Conservation (phyloP, 2,888 invertebrate genomes). For the Lithophane semibrunnea region DNA sequence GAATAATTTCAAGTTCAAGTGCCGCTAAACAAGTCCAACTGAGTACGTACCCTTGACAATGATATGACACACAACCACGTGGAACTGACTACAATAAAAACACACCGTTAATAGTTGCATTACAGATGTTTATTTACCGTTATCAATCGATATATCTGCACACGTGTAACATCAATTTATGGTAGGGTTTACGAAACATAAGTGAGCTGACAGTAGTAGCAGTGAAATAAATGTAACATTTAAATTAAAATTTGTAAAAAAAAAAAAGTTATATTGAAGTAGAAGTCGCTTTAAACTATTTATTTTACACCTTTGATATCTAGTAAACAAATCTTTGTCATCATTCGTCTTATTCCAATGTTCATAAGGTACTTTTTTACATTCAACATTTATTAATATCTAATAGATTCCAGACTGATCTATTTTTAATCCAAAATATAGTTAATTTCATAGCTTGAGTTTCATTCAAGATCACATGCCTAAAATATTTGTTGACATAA, state of each 20-base stretch:
- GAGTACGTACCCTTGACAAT: slow-evolving; percentile 12
- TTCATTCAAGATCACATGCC: too few relatives aligned
- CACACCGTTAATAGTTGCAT: slow-evolving; percentile 7
- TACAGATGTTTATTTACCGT: slow-evolving; percentile 27
- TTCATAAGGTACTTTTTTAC: neutral
- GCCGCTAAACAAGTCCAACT: neutral
- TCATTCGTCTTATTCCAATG: neutral
- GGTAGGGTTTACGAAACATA: neutral
- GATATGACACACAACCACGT: slow-evolving; percentile 15
- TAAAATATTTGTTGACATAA: neutral
- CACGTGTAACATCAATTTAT: slow-evolving; percentile 10
- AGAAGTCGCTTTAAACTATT: too few relatives aligned
- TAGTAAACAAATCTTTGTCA: neutral
- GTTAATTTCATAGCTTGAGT: neutral
- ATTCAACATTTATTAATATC: neutral
- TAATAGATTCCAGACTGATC: neutral
- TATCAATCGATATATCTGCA: slow-evolving; percentile 22
- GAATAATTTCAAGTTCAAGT: slow-evolving; percentile 30
- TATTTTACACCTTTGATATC: too few relatives aligned
- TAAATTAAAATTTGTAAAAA: too few relatives aligned
- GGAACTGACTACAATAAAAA: neutral
- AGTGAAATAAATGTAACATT: neutral
- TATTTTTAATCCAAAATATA: neutral
- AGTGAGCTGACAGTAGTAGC: neutral
- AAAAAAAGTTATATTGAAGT: too few relatives aligned